Conservation (phyloP, 2,113 vertebrate species). For the Lampris megalopsis region DNA sequence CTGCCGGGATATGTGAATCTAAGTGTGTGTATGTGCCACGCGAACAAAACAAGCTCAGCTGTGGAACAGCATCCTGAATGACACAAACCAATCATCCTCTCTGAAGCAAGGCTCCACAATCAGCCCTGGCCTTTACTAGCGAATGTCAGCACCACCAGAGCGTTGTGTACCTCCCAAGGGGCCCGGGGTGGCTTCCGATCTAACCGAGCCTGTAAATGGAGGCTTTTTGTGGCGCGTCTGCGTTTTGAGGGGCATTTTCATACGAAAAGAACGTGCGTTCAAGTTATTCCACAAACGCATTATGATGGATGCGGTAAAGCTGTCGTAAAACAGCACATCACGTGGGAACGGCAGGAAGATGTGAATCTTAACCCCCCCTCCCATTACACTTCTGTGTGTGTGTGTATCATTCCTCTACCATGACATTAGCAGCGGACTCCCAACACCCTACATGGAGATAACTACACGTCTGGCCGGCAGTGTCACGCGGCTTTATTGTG, state of each 20-base stretch:
- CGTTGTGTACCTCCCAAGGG: background rate
- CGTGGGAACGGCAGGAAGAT: too few species aligned
- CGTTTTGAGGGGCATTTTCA: too few species aligned
- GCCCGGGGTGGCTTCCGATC: constrained; percentile 8
- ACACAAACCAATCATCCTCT: constrained; percentile 66
- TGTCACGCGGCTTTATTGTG: too few species aligned
- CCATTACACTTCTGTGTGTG: constrained; percentile 21
- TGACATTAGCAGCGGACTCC: constrained; percentile 52
- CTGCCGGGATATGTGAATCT: constrained; percentile 12
- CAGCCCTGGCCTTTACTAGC: constrained; percentile 60
- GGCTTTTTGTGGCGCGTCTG: background rate
- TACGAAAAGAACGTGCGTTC: too few species aligned
- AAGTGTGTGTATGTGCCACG: constrained; percentile 49
- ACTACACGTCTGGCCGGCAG: too few species aligned
- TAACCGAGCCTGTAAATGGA: constrained; percentile 9
- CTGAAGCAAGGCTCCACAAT: constrained; percentile 54
- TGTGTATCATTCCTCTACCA: constrained; percentile 57
- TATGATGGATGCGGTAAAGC: too few species aligned
- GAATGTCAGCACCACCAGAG: constrained; percentile 39
- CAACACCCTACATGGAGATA: constrained; percentile 73
- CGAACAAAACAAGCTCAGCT: constrained; percentile 71
- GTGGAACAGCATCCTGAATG: constrained; percentile 59
- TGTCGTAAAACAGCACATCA: too few species aligned
- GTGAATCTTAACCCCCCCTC: background rate
- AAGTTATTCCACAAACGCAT: too few species aligned